These are phyloP conservation scores for Chironomus tentans DNA, from an alignment of 2,888 invertebrate genomes.

Conservation along the genomic window DNA sequence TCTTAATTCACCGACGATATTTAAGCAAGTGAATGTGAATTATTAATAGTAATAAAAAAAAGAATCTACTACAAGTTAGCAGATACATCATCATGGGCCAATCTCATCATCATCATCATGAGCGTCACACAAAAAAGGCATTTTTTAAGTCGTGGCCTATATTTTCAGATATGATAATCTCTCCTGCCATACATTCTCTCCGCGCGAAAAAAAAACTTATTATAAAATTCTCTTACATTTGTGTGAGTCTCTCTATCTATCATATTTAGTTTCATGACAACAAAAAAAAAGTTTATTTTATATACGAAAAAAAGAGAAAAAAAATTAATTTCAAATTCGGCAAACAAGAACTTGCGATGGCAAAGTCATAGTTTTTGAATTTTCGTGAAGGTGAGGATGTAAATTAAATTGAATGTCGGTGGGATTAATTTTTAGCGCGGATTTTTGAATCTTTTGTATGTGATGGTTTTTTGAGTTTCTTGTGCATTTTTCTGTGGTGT, in stretches of 20 bases:
- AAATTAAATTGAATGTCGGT: background rate
- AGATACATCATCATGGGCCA: background rate
- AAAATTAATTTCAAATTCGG: background rate
- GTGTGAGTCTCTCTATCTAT: background rate
- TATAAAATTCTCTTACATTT: background rate
- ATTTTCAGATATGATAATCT: background rate
- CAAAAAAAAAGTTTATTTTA: background rate
- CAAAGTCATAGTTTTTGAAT: background rate
- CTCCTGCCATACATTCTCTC: background rate
- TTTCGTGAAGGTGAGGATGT: background rate
- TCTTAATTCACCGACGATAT: background rate
- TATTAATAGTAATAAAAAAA: background rate
- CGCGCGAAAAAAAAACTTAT: background rate
- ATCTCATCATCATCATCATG: background rate
- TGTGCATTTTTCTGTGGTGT: too few species aligned
- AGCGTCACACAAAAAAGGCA: background rate
- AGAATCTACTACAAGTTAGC: background rate
- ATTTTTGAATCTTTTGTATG: too few species aligned
- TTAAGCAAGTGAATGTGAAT: background rate
- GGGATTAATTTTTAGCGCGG: too few species aligned
- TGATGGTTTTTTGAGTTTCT: too few species aligned
- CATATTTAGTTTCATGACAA: background rate
- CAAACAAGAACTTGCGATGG: background rate
- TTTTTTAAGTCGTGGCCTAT: background rate
- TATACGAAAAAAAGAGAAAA: background rate